Conservation (phyloP, 2,113 vertebrate genomes). For the Labeo rohita region DNA sequence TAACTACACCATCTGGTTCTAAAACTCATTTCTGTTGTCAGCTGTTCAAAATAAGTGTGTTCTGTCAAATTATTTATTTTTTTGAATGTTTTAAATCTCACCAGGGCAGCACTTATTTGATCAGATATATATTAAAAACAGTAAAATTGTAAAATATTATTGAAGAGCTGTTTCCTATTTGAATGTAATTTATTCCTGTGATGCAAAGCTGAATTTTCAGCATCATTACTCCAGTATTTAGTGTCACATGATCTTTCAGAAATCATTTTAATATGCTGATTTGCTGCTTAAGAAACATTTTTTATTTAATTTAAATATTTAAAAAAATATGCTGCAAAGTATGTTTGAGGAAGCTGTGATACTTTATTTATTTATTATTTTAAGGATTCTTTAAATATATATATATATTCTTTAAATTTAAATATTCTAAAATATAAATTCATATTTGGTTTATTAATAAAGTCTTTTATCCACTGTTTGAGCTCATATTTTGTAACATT, state of each 20-base stretch:
- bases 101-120: background rate
- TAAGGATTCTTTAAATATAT: too few relatives aligned
- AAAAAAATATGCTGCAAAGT: too few relatives aligned
- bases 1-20: conserved; percentile 14
- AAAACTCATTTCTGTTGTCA: background rate
- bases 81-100: background rate
- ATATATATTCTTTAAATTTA: too few relatives aligned
- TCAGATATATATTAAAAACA: background rate
- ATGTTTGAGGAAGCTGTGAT: too few relatives aligned
- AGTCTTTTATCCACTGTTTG: background rate
- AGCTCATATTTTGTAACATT: background rate
- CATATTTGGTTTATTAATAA: background rate
- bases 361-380: too few relatives aligned
- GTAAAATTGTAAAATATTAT: background rate
- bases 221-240: background rate
- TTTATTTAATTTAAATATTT: too few relatives aligned
- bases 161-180: background rate
- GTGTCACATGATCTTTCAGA: background rate
- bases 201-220: background rate
- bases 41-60: background rate
- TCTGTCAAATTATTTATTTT: background rate
- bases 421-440: too few relatives aligned
- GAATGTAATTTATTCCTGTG: background rate
- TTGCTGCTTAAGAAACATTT: too few relatives aligned
- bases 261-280: background rate